These are phyloP conservation scores for Condylura cristata DNA, from an alignment of 2,113 vertebrate genomes.

Conservation along the genomic window DNA sequence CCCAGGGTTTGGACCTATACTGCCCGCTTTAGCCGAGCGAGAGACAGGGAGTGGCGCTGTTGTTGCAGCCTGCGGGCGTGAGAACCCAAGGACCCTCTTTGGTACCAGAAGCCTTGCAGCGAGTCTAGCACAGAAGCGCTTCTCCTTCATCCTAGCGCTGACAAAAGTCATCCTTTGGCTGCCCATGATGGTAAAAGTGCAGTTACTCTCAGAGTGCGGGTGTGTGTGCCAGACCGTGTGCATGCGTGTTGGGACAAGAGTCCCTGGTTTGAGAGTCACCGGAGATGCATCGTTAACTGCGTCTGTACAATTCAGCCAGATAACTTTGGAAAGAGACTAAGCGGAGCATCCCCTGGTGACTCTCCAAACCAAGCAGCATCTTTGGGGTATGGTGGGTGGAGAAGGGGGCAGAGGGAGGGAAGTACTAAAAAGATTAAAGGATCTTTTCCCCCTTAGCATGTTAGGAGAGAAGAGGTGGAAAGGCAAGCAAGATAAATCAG, in stretches of 20 bases:
- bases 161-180: slow-evolving; percentile 94
- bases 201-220: background rate
- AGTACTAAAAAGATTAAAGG: background rate
- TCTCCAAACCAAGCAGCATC: too few species aligned
- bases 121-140: slow-evolving; percentile 94
- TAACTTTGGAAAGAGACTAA: too few species aligned
- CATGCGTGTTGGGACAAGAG: background rate
- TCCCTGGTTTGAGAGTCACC: background rate
- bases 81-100: background rate
- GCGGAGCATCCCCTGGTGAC: too few species aligned
- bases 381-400: background rate
- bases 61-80: slow-evolving; percentile 24
- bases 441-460: background rate
- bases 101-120: slow-evolving; percentile 81
- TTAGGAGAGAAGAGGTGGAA: background rate
- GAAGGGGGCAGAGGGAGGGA: background rate
- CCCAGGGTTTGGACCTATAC: background rate
- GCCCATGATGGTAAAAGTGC: slow-evolving; percentile 95
- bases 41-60: background rate
- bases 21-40: slow-evolving; percentile 12
- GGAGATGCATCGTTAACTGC: background rate
- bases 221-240: background rate
- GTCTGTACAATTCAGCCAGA: background rate
- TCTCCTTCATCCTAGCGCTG: slow-evolving; percentile 94
- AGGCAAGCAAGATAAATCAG: too few species aligned